Base-by-base conservation (phyloP, 2,888 invertebrate species). In the Apodemia duryi region DNA sequence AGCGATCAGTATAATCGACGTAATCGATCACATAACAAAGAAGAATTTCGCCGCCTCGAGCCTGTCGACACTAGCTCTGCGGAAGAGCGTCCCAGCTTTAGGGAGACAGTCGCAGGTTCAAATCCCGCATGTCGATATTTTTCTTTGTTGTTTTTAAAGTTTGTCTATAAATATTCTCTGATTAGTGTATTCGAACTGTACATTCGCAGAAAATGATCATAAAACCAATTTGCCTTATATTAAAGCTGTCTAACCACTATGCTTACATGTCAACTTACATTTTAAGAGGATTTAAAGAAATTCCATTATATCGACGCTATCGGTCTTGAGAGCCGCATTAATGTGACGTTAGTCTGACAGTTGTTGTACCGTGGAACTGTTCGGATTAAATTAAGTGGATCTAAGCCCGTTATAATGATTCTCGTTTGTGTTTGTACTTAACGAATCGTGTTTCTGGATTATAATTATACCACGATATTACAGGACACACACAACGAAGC, bases 321-420 rank as follows among this genome's bases (percentile, higher is more conserved):
- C 46, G 28, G 35, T 21, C 41, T 38, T 61, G 38, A 46, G 28
- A 51, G 49, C n/a, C 51, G n/a, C 61, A 63, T n/a, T n/a, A 41
- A 51, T 49, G 7, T 70, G 75, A 75, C 74, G 73, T 73, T 81
- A 84, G 81, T 72, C 80, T 72, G 89, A 86, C 90, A 84, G 77
- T 67, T 79, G 81, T 77, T 79, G 76, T 79, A 83, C 79, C 80
- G 71, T 74, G 74, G 74, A 77, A 77, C 79, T 78, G 74, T 79
- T 78, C 73, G 76, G 79, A 85, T 86, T 85, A 87, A 87, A 88
- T 87, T 83, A 80, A 79, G 79, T 84, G 88, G 79, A 76, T 73
- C 73, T 84, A 86, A 88, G 83, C 76, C 77, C 77, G 79, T 88
- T 88, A 88, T 80, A 82, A 80, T 79, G 85, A 86, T 86, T 80